These are phyloP conservation scores for Craterocephalus amniculus DNA, from an alignment of 2,797 vertebrate genomes.

Conservation along the genomic window DNA sequence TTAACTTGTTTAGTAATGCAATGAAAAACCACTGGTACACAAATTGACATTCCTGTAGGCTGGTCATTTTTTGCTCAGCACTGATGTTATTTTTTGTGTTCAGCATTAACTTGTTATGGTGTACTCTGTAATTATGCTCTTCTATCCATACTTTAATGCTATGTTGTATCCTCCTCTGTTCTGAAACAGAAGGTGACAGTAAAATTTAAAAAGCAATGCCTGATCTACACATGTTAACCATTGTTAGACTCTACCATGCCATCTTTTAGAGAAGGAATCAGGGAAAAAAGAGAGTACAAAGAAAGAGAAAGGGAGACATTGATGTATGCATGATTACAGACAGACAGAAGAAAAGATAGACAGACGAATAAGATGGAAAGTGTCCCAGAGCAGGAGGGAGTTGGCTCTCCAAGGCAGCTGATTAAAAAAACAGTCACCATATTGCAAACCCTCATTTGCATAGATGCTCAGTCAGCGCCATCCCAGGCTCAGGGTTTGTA, in stretches of 20 bases:
- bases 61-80: slow-evolving; percentile 10
- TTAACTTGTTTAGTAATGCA: not conserved
- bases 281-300: slow-evolving; percentile 27
- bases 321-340: slow-evolving; percentile 43
- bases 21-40: not conserved
- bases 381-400: slow-evolving; percentile 51
- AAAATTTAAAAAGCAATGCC: slow-evolving; percentile 50
- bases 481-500: slow-evolving; percentile 71
- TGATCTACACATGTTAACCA: slow-evolving; percentile 50
- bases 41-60: slow-evolving; percentile 7
- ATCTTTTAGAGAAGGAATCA: slow-evolving; percentile 47
- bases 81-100: slow-evolving; percentile 19
- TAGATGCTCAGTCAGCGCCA: slow-evolving; percentile 74
- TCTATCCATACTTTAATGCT: slow-evolving; percentile 12
- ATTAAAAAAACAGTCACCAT: slow-evolving; percentile 59
- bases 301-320: slow-evolving; percentile 30
- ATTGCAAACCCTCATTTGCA: slow-evolving; percentile 71
- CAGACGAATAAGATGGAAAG: slow-evolving; percentile 49
- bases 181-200: slow-evolving; percentile 29
- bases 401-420: slow-evolving; percentile 50
- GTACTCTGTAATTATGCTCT: slow-evolving; percentile 2
- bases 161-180: slow-evolving; percentile 24
- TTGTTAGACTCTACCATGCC: slow-evolving; percentile 33
- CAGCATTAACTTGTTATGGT: slow-evolving; percentile 12
- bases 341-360: slow-evolving; percentile 34